phyloP scores from a whole-genome alignment of 1,140 invertebrate genomes.

The Acyrthosiphon pisum region DNA sequence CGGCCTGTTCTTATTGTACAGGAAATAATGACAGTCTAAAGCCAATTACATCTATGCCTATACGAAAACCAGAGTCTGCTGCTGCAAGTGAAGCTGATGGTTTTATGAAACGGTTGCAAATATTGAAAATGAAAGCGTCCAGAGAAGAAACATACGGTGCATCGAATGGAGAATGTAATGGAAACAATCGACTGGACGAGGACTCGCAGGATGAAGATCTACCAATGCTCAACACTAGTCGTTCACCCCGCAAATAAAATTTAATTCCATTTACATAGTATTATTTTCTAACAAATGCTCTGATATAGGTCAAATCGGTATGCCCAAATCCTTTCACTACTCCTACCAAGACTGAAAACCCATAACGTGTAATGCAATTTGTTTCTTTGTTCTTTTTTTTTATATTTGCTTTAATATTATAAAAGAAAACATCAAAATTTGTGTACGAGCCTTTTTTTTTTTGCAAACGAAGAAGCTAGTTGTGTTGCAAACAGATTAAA shows the following conservation, averaged over 20 bases:
- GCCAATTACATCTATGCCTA: background rate
- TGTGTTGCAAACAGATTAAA: background rate
- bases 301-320: constrained; percentile 27
- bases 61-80: background rate
- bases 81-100: constrained; percentile 34
- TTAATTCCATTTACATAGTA: constrained; percentile 45
- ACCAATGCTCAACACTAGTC: constrained; percentile 46
- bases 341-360: constrained; percentile 47
- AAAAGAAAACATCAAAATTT: constrained; percentile 33
- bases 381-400: constrained; percentile 21
- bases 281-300: constrained; percentile 20
- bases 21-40: constrained; percentile 20
- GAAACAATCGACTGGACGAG: constrained; percentile 31
- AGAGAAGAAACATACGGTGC: constrained; percentile 32
- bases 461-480: background rate
- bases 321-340: constrained; percentile 9
- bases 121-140: constrained; percentile 55
- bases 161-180: constrained; percentile 42
- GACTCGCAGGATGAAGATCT: constrained; percentile 47
- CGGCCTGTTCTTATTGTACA: background rate
- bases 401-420: constrained; percentile 34
- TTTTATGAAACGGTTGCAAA: constrained; percentile 51
- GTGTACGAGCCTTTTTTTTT: constrained; percentile 23
- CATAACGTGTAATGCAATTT: constrained; percentile 3
- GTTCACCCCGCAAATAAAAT: constrained; percentile 47